Evolutionary conservation across 2,888 invertebrate species (phyloP), one percentile per base, ranked within the genome.

Genomic region (Nymphalis polychloros): DNA sequence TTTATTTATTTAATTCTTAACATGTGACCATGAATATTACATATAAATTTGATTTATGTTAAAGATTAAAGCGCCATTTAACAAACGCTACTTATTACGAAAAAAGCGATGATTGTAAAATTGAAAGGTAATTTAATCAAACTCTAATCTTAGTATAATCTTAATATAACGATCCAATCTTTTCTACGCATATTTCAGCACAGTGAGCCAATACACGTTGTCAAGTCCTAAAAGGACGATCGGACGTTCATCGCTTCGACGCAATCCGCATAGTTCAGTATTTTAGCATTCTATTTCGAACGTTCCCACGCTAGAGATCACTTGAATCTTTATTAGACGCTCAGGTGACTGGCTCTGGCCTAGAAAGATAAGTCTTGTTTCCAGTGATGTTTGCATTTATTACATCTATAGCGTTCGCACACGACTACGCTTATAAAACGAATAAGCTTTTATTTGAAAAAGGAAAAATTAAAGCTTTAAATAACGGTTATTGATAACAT

Each of bases 161-260:
- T 2, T 8, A 8, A 20, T 10, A 8, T 20, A 20, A 50, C 20
- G 20, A 16, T 23, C 23, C 1, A 52, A 27, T 27, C 6, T 52
- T 23, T 52, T 23, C 16, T 16, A 20, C 23, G 23, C 52, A 27
- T 27, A 52, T 31, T 55, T 55, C 35, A 55, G 35, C 20, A 8
- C 55, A 4, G 16, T 10, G 17, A 17, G n/a, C 35, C 27, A 55
- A 55, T 41, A 13, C 1, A 55, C 55, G 27, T 61, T 52, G 53
- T 52, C 64, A 53, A 48, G 61, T 48, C 60, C 53, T 66, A 66
- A 65, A 59, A 59, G 41, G 16, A 52, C 53, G 53, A 53, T 60
- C 61, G 66, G 81, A 79, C 86, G 79, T 82, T 82, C 81, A 81
- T 84, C 81, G 81, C 82, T 79, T 79, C 81, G 81, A 84, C 79